These are phyloP conservation scores for Hirtodrosophila confusa DNA, from an alignment of 2,888 invertebrate species.

Conservation along the genomic window DNA sequence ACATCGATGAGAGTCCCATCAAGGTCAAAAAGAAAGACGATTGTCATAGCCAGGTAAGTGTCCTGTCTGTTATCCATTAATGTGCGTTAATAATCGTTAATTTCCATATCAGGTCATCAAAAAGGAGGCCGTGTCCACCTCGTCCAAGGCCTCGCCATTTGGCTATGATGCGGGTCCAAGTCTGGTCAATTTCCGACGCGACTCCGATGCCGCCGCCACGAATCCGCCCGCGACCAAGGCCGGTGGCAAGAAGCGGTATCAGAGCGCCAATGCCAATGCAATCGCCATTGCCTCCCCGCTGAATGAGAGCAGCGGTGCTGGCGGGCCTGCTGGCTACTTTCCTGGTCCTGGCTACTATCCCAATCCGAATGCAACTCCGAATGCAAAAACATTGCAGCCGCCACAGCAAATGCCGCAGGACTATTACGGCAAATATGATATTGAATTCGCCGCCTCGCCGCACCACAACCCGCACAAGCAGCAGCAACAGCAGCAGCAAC, in stretches of 20 bases:
- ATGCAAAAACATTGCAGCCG: constrained; percentile 57
- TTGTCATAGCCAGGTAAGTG: constrained; percentile 78
- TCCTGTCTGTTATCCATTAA: neutral
- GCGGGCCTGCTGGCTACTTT: constrained; percentile 72
- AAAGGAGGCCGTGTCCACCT: constrained; percentile 84
- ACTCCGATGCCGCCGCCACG: constrained; percentile 70
- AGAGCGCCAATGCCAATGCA: constrained; percentile 48
- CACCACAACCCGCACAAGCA: constrained; percentile 64
- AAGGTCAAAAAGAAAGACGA: constrained; percentile 84
- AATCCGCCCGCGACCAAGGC: constrained; percentile 63
- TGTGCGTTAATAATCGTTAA: neutral
- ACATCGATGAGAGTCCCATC: constrained; percentile 82
- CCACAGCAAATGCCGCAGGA: constrained; percentile 76
- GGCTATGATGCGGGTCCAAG: constrained; percentile 80
- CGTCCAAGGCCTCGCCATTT: constrained; percentile 82
- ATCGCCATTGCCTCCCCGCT: constrained; percentile 55
- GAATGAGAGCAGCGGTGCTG: constrained; percentile 30
- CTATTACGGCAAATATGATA: constrained; percentile 84
- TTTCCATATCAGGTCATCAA: constrained; percentile 76
- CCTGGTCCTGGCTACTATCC: constrained; percentile 80
- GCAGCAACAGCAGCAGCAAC: constrained; percentile 48
- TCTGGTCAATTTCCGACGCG: constrained; percentile 62
- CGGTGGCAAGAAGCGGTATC: constrained; percentile 73
- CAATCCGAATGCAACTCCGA: constrained; percentile 57
- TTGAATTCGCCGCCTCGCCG: constrained; percentile 76